Evolutionary conservation across 53 echinoderm and acorn worm genomes (phyloP).

Genomic region (Echinometra lucunter): DNA sequence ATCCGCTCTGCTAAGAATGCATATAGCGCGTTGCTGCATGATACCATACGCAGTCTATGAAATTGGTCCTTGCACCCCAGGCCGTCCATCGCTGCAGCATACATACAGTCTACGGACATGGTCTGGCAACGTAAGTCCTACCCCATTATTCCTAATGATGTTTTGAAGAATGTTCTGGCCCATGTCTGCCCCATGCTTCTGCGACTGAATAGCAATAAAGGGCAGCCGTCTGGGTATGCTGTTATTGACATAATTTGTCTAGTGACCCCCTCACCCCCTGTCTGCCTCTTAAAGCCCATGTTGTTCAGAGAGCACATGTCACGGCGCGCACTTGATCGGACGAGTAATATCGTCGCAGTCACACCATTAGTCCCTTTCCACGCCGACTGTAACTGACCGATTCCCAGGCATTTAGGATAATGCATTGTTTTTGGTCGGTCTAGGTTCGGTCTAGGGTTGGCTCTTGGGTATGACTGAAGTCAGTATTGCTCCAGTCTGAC

Average conservation of each 20-base stretch:
- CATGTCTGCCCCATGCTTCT: conserved; percentile 43
- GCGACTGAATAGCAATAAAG: conserved; percentile 7
- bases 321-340: not conserved
- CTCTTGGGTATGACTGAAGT: too few species aligned
- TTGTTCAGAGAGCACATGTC: not conserved
- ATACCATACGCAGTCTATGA: not conserved
- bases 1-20: not conserved
- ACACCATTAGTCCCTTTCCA: too few species aligned
- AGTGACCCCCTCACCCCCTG: conserved; percentile 15
- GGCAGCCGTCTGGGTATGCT: conserved; percentile 39
- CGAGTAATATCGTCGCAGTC: too few species aligned
- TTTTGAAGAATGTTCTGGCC: not conserved
- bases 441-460: too few species aligned
- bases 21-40: not conserved
- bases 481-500: conserved; percentile 2
- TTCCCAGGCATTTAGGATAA: too few species aligned
- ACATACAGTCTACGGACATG: not conserved
- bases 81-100: not conserved
- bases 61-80: not conserved
- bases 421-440: too few species aligned
- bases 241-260: conserved; percentile 57
- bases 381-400: too few species aligned
- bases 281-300: conserved; percentile 19
- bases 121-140: not conserved
- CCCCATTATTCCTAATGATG: not conserved